Base-by-base conservation (phyloP, 2,888 invertebrate species). In the Alitta virens region DNA sequence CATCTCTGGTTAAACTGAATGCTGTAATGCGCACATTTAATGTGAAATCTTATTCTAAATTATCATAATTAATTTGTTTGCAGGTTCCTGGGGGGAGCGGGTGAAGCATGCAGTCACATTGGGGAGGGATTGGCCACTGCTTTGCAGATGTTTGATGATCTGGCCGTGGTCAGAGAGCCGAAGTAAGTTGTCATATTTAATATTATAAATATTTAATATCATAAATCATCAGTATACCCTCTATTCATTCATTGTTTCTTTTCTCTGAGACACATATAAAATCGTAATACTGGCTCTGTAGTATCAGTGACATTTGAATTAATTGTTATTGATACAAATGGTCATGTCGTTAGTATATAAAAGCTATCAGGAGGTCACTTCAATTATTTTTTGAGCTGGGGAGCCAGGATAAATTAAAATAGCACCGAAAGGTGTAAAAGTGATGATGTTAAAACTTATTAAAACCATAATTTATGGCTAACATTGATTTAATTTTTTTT, bases 111-210 rank as follows among this genome's bases (percentile, higher is more conserved):
- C 73, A 94, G 93, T 0, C 92, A 94, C 78, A 86, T 95, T 59
- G 91, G 90, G 0, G 96, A 96, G 83, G 96, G 94, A 0, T 84
- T 96, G 54, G 90, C 92, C 0, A 90, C 93, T 1, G 91, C 92
- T 0, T 83, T 94, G 21, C 88, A 90, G 24, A 94, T 94, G 76
- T 91, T 95, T 70, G 94, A 96, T 70, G 94, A 96, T 79, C 84
- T 95, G 59, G 74, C 78, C 56, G 72, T 66, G 26, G 69, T 75
- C 21, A 67, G 82, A 63, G 79, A 82, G 64, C 70, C 72, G 26
- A 72, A 69, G 78, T 78, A 68, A 54, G 65, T 56, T 2, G 40
- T 40, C 40, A n/a, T n/a, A n/a, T n/a, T n/a, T n/a, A n/a, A n/a
- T n/a, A n/a, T n/a, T n/a, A n/a, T n/a, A n/a, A n/a, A n/a, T n/a